Evolutionary conservation across 2,113 vertebrate genomes (phyloP).

Genomic region (Trinectes maculatus): DNA sequence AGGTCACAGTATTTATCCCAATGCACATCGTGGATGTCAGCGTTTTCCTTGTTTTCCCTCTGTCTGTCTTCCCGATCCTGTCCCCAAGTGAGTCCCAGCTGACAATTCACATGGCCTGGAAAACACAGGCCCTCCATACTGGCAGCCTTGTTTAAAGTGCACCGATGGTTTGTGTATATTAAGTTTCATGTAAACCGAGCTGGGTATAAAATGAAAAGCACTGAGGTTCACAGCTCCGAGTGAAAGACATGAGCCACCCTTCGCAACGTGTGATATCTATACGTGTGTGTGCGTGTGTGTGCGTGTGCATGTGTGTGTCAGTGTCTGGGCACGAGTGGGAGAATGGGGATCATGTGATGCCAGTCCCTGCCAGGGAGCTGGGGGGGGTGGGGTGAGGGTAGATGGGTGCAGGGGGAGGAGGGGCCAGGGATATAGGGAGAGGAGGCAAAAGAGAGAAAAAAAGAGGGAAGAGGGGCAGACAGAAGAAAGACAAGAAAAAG

Average conservation of each 20-base stretch:
- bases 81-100: slow-evolving; percentile 30
- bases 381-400: slow-evolving; percentile 14
- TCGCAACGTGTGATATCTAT: slow-evolving; percentile 20
- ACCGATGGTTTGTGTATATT: slow-evolving; percentile 56
- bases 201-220: slow-evolving; percentile 23
- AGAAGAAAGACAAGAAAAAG: slow-evolving; percentile 34
- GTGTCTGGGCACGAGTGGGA: slow-evolving; percentile 53
- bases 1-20: not conserved
- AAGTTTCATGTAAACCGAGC: slow-evolving; percentile 54
- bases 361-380: slow-evolving; percentile 62
- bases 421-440: slow-evolving; percentile 17
- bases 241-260: slow-evolving; percentile 62
- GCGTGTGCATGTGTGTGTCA: slow-evolving; percentile 33
- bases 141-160: slow-evolving; percentile 35
- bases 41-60: not conserved
- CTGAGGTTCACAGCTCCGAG: slow-evolving; percentile 11
- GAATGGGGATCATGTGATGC: slow-evolving; percentile 75
- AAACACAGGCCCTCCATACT: not conserved
- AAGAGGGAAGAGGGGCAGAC: slow-evolving; percentile 32
- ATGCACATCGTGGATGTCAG: slow-evolving; percentile 2
- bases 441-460: slow-evolving; percentile 33
- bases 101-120: slow-evolving; percentile 17
- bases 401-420: not conserved
- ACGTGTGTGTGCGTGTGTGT: slow-evolving; percentile 27
- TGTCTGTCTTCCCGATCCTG: not conserved